A percentile compares a stretch with the other conserved stretches of the same genome.
Evolutionary conservation across 1,140 invertebrate species (phyloP).

Genomic region (Drosophila biarmipes): DNA sequence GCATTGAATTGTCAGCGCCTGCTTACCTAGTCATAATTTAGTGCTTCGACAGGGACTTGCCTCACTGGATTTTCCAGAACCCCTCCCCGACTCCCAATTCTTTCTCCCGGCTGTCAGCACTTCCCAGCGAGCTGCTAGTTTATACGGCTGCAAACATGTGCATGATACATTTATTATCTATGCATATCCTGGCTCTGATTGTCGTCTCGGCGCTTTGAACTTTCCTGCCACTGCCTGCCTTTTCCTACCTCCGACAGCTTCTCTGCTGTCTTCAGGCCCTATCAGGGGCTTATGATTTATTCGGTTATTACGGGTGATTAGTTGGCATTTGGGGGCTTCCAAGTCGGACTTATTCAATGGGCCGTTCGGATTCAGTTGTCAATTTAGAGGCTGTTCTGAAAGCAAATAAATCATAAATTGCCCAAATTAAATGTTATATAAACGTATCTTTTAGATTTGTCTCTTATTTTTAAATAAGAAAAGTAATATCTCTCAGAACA

Average conservation of each 20-base stretch:
- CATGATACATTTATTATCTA: constrained; percentile 38
- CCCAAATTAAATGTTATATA: too few relatives aligned
- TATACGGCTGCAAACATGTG: constrained; percentile 38
- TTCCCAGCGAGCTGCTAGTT: constrained; percentile 55
- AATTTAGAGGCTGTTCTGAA: background rate
- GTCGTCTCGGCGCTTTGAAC: constrained; percentile 64
- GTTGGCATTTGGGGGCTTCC: constrained; percentile 22
- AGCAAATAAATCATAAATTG: background rate
- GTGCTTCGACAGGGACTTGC: constrained; percentile 52
- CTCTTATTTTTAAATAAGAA: too few relatives aligned
- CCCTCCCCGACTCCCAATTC: background rate
- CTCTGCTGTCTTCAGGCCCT: constrained; percentile 26
- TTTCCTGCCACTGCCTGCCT: constrained; percentile 44
- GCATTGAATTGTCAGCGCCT: constrained; percentile 79
- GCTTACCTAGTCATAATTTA: constrained; percentile 72
- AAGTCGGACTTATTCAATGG: constrained; percentile 1
- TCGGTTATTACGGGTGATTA: constrained; percentile 38
- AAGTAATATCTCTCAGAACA: too few relatives aligned
- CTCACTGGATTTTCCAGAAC: constrained; percentile 23
- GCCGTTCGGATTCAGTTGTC: constrained; percentile 23
- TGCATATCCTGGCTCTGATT: constrained; percentile 66
- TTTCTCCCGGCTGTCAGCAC: constrained; percentile 59
- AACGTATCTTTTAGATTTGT: too few relatives aligned
- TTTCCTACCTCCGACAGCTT: constrained; percentile 19
- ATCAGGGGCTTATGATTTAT: constrained; percentile 40